Base-by-base conservation (phyloP, 2,797 vertebrate species). In the Eurystomus glaucurus region DNA sequence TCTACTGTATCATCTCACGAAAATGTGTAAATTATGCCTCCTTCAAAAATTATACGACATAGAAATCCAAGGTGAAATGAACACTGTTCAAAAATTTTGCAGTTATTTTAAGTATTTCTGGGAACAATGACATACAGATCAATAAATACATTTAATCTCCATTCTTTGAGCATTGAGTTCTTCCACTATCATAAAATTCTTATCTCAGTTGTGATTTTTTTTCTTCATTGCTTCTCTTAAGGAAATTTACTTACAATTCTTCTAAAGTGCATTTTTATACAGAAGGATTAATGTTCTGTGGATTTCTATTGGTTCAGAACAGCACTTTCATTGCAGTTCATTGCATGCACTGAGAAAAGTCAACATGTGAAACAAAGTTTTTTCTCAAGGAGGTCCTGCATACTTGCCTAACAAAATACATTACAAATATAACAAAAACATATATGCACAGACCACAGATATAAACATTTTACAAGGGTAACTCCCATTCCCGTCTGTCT, bases 341-440 rank as follows among this genome's bases (percentile, higher is more conserved):
- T 62, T 91, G 39, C 74, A 79, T 66, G 52, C 39, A 71, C 57
- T 79, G 75, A 76, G 62, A 90, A 78, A 93, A 85, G 15, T 22
- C 4, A 1, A 48, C 60, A 82, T 83, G 35, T 39, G 76, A 94
- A 92, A 55, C 61, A 45, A 41, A 66, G 21, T 10, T 90, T 88
- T 86, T 96, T 94, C 79, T 89, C 72, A 69, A 89, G 77, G 77
- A 93, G 70, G 45, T 93, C 70, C 60, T 92, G 62, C 55, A 80
- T 74, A 46, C 77, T 96, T 96, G 85, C 79, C 96, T 97, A 95
- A 94, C 39, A 97, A 97, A 97, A 97, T 70, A 96, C 52, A 80
- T 61, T 62, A 77, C 46, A 86, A 95, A 84, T 95, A 82, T 45
- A 96, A 93, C 82, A 84, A 95, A 96, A 93, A 75, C 58, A 89